Conservation (phyloP, 2,888 invertebrate species). For the Aphidius colemani region DNA sequence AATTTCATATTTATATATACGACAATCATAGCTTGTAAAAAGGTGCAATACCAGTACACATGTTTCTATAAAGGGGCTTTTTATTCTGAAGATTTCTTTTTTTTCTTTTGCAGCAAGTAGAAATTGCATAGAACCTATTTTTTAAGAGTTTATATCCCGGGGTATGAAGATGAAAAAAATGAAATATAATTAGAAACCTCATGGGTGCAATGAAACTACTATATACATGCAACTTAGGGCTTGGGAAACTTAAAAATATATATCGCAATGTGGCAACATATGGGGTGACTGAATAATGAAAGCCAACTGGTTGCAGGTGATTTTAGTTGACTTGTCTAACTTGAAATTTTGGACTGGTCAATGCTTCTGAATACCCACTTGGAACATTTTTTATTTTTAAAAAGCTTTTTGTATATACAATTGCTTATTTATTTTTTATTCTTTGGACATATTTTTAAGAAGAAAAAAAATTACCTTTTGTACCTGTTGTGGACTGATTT, state of each 20-base stretch:
- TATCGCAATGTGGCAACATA: slow-evolving; percentile 36
- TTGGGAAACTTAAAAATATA: slow-evolving; percentile 20
- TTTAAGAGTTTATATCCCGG: no score
- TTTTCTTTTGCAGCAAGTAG: no score
- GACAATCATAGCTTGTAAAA: slow-evolving; percentile 13
- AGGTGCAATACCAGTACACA: slow-evolving; percentile 20
- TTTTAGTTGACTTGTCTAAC: slow-evolving; percentile 37
- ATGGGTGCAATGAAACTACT: slow-evolving; percentile 2
- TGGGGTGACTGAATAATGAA: slow-evolving; percentile 40
- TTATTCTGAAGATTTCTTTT: neutral
- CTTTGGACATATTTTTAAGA: no score
- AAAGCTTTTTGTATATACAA: no score
- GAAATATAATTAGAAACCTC: neutral
- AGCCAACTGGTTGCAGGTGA: slow-evolving; percentile 53
- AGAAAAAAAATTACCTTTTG: no score
- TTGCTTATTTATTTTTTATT: no score
- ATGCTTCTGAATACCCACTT: no score
- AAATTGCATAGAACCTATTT: no score
- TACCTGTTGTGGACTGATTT: no score
- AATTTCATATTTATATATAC: neutral
- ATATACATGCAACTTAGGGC: slow-evolving; percentile 17
- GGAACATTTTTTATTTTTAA: no score
- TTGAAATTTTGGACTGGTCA: neutral
- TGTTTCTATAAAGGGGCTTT: slow-evolving; percentile 23
- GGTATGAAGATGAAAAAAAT: no score